Evolutionary conservation across 2,888 invertebrate species (phyloP), one percentile per base, ranked within the genome.

Genomic region (Melanargia galathea): DNA sequence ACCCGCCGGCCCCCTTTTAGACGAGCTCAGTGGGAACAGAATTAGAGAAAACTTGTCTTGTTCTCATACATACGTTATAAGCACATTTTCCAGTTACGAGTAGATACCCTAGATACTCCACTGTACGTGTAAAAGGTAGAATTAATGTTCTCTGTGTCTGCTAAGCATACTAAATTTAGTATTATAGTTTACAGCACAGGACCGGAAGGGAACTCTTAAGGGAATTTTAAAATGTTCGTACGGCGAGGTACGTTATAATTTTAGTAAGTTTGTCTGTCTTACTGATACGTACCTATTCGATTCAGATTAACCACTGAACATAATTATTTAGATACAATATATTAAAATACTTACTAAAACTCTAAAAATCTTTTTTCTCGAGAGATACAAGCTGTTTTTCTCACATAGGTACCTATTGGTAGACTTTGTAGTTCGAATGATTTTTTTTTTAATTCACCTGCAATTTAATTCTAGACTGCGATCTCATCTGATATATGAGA

Each of bases 41-140:
- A 35, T 52, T 35, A 33, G 52, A 52, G 20, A 8, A 26, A 49
- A 35, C 51, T 51, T 33, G 35, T 52, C 18, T 13, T 35, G 20
- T 49, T 26, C 49, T 49, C 16, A 22, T 22, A 46, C 20, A 24
- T 46, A 46, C 24, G 22, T 26, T 16, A 26, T 8, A n/a, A 49
- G 22, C 11, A 46, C 35, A 38, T 3, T 38, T 38, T 13, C 35
- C 13, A 13, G 35, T 38, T 38, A n/a, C n/a, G n/a, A n/a, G n/a
- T n/a, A n/a, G n/a, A n/a, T n/a, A n/a, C n/a, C 11, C 13, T 18
- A 46, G 4, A 16, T 18, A 45, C 13, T 13, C 20, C 22, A 11
- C 45, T 43, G 16, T 40, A 8, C n/a, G n/a, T n/a, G n/a, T 38
- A n/a, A 38, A 13, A 38, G 35, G 35, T 38, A 13, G 13, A 38